phyloP scores from a whole-genome alignment of 2,888 invertebrate genomes.

The Ochlodes sylvanus region DNA sequence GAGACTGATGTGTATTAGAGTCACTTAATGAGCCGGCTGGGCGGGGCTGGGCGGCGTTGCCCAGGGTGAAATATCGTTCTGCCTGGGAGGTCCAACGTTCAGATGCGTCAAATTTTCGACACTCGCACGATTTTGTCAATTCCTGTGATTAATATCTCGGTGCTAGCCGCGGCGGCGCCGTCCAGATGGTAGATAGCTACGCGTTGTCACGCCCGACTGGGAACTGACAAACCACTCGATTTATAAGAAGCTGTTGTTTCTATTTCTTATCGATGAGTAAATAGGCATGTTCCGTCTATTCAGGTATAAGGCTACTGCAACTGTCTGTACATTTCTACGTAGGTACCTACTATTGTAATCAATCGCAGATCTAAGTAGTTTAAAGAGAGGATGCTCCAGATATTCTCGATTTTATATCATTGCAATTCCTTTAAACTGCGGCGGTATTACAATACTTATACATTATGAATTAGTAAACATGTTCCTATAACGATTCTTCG shows the following conservation, averaged over 20 bases:
- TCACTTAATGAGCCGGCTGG: constrained; percentile 74
- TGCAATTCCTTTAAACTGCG: no score
- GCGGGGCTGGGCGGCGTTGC: constrained; percentile 67
- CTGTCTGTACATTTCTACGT: no score
- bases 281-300: no score
- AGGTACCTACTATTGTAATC: no score
- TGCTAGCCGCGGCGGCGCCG: constrained; percentile 53
- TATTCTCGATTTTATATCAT: no score
- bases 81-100: constrained; percentile 77
- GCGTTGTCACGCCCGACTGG: constrained; percentile 40
- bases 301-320: no score
- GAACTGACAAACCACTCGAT: constrained; percentile 37
- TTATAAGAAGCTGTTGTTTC: constrained; percentile 12
- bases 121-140: constrained; percentile 83
- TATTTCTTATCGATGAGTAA: constrained; percentile 1
- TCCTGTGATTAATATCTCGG: constrained; percentile 75
- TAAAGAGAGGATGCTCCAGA: no score
- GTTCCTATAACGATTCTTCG: no score
- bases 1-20: constrained; percentile 77
- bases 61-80: constrained; percentile 78
- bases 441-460: no score
- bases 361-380: no score
- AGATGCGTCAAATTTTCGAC: constrained; percentile 78
- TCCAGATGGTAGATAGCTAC: constrained; percentile 67
- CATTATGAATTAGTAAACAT: no score